Evolutionary conservation across 2,888 invertebrate genomes (phyloP).

Genomic region (Eurois occulta): DNA sequence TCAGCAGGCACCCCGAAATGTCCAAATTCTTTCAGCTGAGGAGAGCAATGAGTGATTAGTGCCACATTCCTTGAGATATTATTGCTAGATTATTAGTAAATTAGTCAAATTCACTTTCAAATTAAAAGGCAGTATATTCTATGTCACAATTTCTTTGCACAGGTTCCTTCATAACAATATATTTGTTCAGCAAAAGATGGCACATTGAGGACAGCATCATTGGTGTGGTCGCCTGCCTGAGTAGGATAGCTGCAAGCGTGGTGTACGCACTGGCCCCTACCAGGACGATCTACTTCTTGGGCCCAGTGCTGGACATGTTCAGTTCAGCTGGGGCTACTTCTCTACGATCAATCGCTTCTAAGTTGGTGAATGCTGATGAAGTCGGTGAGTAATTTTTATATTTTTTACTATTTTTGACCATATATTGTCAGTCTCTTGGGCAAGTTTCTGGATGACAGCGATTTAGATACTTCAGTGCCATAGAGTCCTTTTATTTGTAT

Average conservation of each 20-base stretch:
- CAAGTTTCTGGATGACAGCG: not conserved
- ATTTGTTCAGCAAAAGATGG: slow-evolving; percentile 88
- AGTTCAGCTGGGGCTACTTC: slow-evolving; percentile 91
- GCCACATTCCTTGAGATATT: not conserved
- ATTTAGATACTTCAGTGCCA: not conserved
- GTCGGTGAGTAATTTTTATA: slow-evolving; percentile 84
- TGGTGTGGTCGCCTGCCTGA: slow-evolving; percentile 88
- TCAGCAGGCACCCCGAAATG: not conserved
- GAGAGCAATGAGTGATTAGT: not conserved
- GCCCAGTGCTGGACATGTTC: slow-evolving; percentile 89
- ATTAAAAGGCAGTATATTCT: slow-evolving; percentile 29
- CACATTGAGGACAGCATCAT: slow-evolving; percentile 88
- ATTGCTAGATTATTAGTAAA: not conserved
- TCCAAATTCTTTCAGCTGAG: not conserved
- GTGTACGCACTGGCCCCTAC: slow-evolving; percentile 88
- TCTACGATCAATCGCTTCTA: slow-evolving; percentile 90
- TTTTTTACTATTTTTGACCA: not conserved
- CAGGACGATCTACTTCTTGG: slow-evolving; percentile 87
- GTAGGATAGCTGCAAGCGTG: slow-evolving; percentile 88
- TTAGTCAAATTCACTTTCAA: not conserved
- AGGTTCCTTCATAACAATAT: slow-evolving; percentile 90
- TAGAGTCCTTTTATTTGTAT: not conserved
- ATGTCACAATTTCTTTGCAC: slow-evolving; percentile 62
- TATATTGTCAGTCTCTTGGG: no score
- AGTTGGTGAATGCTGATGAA: slow-evolving; percentile 90